Conservation (phyloP, 2,888 invertebrate genomes). For the Deladenus siricidicola region DNA sequence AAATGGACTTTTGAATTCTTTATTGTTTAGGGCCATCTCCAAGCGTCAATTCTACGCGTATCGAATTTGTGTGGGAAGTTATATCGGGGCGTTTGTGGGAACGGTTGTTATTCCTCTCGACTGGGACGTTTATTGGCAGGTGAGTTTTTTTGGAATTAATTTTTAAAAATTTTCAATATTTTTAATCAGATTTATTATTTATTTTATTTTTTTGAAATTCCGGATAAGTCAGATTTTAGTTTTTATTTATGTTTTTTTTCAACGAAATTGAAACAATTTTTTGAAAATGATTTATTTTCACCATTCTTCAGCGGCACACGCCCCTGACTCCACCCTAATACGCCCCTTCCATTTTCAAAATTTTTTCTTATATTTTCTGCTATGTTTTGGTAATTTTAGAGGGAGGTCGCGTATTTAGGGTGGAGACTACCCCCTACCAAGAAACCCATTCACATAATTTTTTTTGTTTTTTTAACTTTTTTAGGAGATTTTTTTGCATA, state of each 20-base stretch:
- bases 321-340: no score
- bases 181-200: neutral
- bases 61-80: slow-evolving; percentile 31
- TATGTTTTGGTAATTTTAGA: no score
- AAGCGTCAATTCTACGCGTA: slow-evolving; percentile 6
- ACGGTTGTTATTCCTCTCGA: slow-evolving; percentile 78
- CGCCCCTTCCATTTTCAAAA: no score
- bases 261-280: slow-evolving; percentile 3
- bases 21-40: neutral
- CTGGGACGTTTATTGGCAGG: slow-evolving; percentile 84
- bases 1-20: neutral
- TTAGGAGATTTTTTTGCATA: no score
- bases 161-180: no score
- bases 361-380: no score
- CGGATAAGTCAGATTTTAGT: no score
- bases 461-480: neutral
- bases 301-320: no score
- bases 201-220: neutral
- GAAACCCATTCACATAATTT: neutral
- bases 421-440: no score
- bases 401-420: no score
- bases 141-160: no score
- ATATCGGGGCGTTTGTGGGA: slow-evolving; percentile 75
- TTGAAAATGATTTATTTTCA: no score
- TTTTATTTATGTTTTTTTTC: neutral